These are phyloP conservation scores for Rhegmatorhina hoffmannsi DNA, from an alignment of 2,113 vertebrate genomes.

Conservation along the genomic window DNA sequence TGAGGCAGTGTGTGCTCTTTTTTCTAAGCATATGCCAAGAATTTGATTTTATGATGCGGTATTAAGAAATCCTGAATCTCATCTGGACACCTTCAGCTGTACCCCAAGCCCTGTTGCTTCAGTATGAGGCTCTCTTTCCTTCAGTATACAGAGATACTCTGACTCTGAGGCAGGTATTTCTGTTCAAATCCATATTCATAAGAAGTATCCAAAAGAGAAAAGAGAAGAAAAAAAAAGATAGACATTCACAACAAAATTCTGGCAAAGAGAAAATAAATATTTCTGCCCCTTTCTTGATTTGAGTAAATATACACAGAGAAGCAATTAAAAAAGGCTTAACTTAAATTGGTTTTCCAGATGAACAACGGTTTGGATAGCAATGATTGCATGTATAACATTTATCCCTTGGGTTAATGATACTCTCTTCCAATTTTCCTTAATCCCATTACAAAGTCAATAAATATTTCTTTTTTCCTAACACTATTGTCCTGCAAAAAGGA, in stretches of 20 bases:
- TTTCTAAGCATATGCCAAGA: background rate
- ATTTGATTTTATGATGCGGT: background rate
- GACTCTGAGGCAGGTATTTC: background rate
- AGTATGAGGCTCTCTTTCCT: background rate
- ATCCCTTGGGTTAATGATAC: constrained; percentile 67
- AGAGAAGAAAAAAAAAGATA: background rate
- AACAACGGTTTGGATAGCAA: constrained; percentile 62
- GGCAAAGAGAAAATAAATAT: constrained; percentile 55
- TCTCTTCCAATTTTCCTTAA: constrained; percentile 66
- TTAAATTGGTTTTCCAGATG: constrained; percentile 71
- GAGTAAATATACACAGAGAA: constrained; percentile 67
- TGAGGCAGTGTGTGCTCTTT: background rate
- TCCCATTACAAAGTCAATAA: constrained; percentile 68
- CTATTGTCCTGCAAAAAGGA: background rate
- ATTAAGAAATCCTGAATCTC: background rate
- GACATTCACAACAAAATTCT: constrained; percentile 22
- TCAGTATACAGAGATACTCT: background rate
- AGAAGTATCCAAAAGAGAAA: background rate
- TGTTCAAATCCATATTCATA: background rate
- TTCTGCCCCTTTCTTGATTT: constrained; percentile 53
- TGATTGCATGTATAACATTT: constrained; percentile 59
- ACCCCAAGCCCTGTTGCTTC: background rate
- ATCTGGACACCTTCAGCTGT: background rate
- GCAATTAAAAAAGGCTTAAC: constrained; percentile 73
- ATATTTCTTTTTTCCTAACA: constrained; percentile 43